Base-by-base conservation (phyloP, 2,797 vertebrate genomes). In the Tiaroga cobitis region DNA sequence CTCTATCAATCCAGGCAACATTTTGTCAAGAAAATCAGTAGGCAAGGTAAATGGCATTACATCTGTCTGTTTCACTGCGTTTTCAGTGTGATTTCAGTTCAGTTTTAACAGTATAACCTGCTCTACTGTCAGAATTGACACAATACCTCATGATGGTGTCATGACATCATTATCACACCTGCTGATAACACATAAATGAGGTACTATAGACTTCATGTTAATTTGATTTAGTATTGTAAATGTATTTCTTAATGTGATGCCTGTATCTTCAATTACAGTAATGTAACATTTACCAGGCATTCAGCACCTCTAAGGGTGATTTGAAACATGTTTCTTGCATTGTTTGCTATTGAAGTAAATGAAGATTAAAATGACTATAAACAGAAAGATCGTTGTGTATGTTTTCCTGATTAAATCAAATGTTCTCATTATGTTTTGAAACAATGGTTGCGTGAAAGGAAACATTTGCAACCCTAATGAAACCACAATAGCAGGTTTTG, bases 371-470 rank as follows among this genome's bases (percentile, higher is more conserved):
- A 78, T 61, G 8, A 78, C 16, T 49, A 8, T 78, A 26, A 78
- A 78, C n/a, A 63, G n/a, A 78, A 63, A 78, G 3, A 63, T 63
- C 37, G 63, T 29, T 43, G 54, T 63, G 76, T 59, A 63, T 41
- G 75, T 78, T 78, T 61, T 29, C 56, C 56, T 78, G 76, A 78
- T 78, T 78, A 61, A 78, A 63, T 78, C 37, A 63, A 63, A 78
- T 43, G 76, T 78, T 78, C 76, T 78, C 76, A 78, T 78, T 78
- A 63, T 78, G 56, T 41, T 78, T 41, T 78, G 74, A 59, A 77
- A 77, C 74, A n/a, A 77, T 59, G 56, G 56, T 43, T 78, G 56
- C 37, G n/a, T 78, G 76, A 78, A 78, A 63, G 76, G 76, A 61
- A 63, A 63, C 76, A 78, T 78, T 78, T 63, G 19, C 56, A 78